These are phyloP conservation scores for Palythoa heliodiscus DNA, from an alignment of 92 coral and sea anemone genomes.

Conservation along the genomic window DNA sequence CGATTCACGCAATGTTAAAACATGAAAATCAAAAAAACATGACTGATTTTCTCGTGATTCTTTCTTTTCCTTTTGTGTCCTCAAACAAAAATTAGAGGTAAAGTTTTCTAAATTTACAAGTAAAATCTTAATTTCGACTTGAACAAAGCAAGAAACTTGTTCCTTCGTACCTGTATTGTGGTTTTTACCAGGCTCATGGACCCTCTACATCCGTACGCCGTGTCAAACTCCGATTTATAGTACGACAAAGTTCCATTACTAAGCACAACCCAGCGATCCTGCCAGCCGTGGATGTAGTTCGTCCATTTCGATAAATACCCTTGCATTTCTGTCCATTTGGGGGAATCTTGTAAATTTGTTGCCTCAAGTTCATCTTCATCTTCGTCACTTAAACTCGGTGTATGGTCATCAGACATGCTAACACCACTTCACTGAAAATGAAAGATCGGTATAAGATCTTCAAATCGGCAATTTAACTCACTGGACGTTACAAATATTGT, in stretches of 20 bases:
- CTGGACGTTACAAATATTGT: slow-evolving; percentile 4
- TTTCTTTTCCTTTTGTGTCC: neutral
- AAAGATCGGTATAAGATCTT: slow-evolving; percentile 7
- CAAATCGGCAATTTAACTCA: slow-evolving; percentile 14
- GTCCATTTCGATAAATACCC: slow-evolving; percentile 98
- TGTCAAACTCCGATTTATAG: slow-evolving; percentile 93
- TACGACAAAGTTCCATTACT: slow-evolving; percentile 92
- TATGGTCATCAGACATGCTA: slow-evolving; percentile 98
- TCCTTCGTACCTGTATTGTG: slow-evolving; percentile 72
- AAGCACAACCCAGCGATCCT: slow-evolving; percentile 96
- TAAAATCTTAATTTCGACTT: neutral
- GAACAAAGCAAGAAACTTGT: too few species aligned
- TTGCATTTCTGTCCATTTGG: slow-evolving; percentile 78
- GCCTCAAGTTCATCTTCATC: slow-evolving; percentile 92
- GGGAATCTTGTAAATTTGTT: slow-evolving; percentile 55
- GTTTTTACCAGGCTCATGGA: slow-evolving; percentile 98
- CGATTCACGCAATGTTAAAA: neutral
- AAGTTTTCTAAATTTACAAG: neutral
- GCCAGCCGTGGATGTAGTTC: slow-evolving; percentile 99
- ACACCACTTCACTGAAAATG: slow-evolving; percentile 58
- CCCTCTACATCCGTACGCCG: slow-evolving; percentile 96
- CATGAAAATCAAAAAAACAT: neutral
- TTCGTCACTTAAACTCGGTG: slow-evolving; percentile 93
- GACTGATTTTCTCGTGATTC: neutral
- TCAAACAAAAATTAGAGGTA: neutral